phyloP scores from a whole-genome alignment of 2,113 vertebrate species.

The Tenrec ecaudatus region DNA sequence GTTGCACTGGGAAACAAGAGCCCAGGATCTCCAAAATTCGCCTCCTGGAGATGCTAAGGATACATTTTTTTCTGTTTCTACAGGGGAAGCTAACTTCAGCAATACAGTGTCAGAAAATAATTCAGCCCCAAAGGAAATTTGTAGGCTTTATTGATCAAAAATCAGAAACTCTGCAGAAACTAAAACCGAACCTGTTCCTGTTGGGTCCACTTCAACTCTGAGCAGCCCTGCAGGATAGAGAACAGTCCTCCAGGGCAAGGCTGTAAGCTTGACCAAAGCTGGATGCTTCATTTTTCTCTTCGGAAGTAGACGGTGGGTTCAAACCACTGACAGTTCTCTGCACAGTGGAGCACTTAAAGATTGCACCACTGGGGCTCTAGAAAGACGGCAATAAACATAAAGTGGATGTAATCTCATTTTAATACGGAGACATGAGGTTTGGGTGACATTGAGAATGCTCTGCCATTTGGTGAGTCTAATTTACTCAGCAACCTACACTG shows the following conservation, averaged over 20 bases:
- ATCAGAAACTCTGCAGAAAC: background rate
- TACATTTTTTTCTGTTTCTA: slow-evolving; percentile 43
- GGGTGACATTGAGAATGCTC: background rate
- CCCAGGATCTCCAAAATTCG: background rate
- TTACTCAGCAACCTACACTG: background rate
- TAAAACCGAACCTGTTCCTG: background rate
- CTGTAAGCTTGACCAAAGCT: background rate
- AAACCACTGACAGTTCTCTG: background rate
- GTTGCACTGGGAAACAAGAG: background rate
- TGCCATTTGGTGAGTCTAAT: background rate
- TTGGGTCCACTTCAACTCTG: background rate
- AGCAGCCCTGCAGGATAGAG: background rate
- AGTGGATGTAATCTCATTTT: background rate
- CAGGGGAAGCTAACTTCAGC: background rate
- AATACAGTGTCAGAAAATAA: background rate
- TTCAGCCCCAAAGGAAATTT: slow-evolving; percentile 4
- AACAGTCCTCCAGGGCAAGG: background rate
- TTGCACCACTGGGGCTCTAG: background rate
- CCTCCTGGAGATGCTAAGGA: background rate
- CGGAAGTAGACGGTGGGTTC: background rate
- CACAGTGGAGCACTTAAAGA: background rate
- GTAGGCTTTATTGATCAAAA: background rate
- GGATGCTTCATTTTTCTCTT: background rate
- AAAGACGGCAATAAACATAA: background rate
- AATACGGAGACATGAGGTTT: slow-evolving; percentile 3